phyloP scores from a whole-genome alignment of 1,140 invertebrate genomes.

The Holcopasites calliopsidis region DNA sequence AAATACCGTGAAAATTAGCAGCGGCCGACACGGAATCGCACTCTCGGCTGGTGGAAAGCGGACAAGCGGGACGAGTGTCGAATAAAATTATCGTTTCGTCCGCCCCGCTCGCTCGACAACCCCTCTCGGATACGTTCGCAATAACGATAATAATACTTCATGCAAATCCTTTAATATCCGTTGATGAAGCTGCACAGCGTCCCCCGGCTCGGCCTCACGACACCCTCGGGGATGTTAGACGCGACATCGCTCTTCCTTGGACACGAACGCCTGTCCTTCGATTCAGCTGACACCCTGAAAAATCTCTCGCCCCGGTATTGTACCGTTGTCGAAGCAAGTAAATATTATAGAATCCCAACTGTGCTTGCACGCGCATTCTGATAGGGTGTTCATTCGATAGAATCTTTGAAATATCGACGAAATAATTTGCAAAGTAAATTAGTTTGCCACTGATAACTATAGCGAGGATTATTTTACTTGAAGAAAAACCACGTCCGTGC shows the following conservation, averaged over 20 bases:
- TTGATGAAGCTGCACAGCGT: slow-evolving; percentile 74
- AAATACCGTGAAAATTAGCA: slow-evolving; percentile 49
- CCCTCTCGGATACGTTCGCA: slow-evolving; percentile 60
- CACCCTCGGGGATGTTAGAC: slow-evolving; percentile 73
- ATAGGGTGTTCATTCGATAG: slow-evolving; percentile 68
- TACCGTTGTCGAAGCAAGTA: slow-evolving; percentile 67
- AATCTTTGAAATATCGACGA: slow-evolving; percentile 20
- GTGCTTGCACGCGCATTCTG: slow-evolving; percentile 72
- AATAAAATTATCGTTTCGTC: slow-evolving; percentile 62
- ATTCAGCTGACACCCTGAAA: slow-evolving; percentile 79
- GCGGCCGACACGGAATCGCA: slow-evolving; percentile 60
- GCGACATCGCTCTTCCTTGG: slow-evolving; percentile 61
- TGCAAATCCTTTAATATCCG: slow-evolving; percentile 80
- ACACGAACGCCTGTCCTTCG: slow-evolving; percentile 71
- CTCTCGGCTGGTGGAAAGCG: slow-evolving; percentile 51
- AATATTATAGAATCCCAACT: no score
- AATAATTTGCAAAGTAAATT: no score
- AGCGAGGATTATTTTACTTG: no score
- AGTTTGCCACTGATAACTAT: no score
- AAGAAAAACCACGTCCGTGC: no score
- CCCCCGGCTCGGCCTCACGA: slow-evolving; percentile 64
- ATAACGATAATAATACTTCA: slow-evolving; percentile 77
- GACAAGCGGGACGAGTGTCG: slow-evolving; percentile 57
- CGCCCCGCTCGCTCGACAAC: neutral
- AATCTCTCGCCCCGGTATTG: slow-evolving; percentile 77